A percentile compares a stretch with the other conserved stretches of the same genome.
Conservation (phyloP, 2,113 vertebrate genomes). For the Alligator mississippiensis region DNA sequence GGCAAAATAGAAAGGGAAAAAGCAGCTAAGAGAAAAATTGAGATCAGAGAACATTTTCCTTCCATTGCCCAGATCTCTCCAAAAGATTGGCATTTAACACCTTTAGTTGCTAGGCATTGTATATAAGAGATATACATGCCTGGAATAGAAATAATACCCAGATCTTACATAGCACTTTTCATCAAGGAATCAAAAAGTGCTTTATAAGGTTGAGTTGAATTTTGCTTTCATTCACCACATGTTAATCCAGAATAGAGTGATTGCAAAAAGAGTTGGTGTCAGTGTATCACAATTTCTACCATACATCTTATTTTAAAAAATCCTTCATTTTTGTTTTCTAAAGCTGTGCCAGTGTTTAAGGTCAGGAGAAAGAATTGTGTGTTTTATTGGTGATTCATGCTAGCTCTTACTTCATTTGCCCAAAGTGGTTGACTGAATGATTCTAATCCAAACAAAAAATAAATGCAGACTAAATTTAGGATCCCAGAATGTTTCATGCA, state of each 20-base stretch:
- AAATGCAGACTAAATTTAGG: neutral
- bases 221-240: neutral
- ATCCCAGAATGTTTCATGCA: neutral
- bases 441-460: neutral
- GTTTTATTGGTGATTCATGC: neutral
- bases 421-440: neutral
- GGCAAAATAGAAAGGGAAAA: neutral
- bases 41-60: neutral
- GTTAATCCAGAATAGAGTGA: neutral
- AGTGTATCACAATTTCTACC: too few relatives aligned
- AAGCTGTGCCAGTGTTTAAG: neutral
- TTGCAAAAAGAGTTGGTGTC: neutral
- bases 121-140: neutral
- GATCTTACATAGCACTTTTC: neutral
- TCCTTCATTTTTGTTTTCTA: neutral
- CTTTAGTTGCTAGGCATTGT: neutral
- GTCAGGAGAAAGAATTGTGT: neutral
- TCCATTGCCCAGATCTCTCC: neutral
- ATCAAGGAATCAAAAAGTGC: neutral
- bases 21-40: neutral
- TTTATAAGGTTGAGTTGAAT: neutral
- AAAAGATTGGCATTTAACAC: neutral
- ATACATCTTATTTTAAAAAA: neutral
- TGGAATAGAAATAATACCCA: neutral
- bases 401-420: neutral